Base-by-base conservation (phyloP, 2,797 vertebrate species). In the Fistularia tabacaria region DNA sequence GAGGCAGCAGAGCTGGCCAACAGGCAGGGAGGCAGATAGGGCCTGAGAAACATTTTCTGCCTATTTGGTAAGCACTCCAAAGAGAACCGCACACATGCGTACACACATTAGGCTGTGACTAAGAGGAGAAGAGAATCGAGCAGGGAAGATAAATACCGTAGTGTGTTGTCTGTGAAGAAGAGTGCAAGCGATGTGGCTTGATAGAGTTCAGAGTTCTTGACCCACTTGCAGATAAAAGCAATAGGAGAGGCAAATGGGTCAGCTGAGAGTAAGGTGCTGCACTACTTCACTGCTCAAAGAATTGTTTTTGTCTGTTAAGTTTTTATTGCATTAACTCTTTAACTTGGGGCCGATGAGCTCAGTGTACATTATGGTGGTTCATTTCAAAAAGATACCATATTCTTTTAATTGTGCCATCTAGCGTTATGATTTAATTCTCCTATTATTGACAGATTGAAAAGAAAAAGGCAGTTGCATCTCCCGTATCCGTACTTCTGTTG, bases 171-270 rank as follows among this genome's bases (percentile, higher is more conserved):
- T 51, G 61, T 70, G 67, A 70, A 52, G 55, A 52, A 78, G 74
- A 77, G 72, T 69, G 64, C 76, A 77, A 69, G 67, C 61, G 64
- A 80, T 62, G 76, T 73, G 75, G 72, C 75, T 83, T 68, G 77
- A 83, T 79, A 72, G 81, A 87, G 83, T 89, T 88, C 83, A 87
- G 79, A 90, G 86, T 83, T 85, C 85, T 87, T 90, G 88, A 91
- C 86, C 88, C 85, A 90, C 71, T 91, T 92, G 82, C 82, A 84
- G 77, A 84, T 83, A 81, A 85, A 80, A 67, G 57, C 25, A 25
- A 81, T 51, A 58, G 73, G 73, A 72, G 74, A 73, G 67, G 69
- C 85, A 89, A 88, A 78, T 83, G 51, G 82, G 83, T 85, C 84
- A 83, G 68, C 69, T 70, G 76, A 73, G 48, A 64, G 66, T 62